phyloP scores from a whole-genome alignment of 1,140 invertebrate species.

The Lepidotrigona ventralis region DNA sequence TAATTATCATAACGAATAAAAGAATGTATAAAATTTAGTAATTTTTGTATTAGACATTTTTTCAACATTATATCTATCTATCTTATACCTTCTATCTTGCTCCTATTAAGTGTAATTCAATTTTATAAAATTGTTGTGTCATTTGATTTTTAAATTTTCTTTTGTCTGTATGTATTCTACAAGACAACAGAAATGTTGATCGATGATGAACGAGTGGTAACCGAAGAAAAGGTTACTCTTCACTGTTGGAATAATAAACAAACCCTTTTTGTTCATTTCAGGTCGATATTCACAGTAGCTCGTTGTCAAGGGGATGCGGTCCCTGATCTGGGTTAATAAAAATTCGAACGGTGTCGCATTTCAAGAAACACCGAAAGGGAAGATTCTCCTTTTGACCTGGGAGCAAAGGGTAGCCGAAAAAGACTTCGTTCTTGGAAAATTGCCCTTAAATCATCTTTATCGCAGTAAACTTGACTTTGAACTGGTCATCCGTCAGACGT shows the following conservation, averaged over 20 bases:
- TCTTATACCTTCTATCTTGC: too few relatives aligned
- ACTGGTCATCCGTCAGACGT: neutral
- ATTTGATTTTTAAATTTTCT: too few relatives aligned
- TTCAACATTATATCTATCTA: too few relatives aligned
- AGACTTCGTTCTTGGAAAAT: slow-evolving; percentile 27
- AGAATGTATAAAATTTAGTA: too few relatives aligned
- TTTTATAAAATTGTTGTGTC: too few relatives aligned
- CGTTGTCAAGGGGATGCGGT: slow-evolving; percentile 25
- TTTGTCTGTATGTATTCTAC: neutral
- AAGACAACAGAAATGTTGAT: neutral
- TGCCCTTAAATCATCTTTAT: slow-evolving; percentile 29
- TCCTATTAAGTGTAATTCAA: too few relatives aligned
- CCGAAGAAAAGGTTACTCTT: slow-evolving; percentile 35
- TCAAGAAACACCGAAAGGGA: slow-evolving; percentile 41
- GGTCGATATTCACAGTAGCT: slow-evolving; percentile 25
- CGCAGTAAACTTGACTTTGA: slow-evolving; percentile 34
- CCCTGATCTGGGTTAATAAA: slow-evolving; percentile 56
- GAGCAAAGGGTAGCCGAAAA: slow-evolving; percentile 15
- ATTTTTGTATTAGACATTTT: too few relatives aligned
- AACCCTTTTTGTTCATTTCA: slow-evolving; percentile 47
- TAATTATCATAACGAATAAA: too few relatives aligned
- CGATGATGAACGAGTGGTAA: neutral
- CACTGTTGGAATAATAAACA: slow-evolving; percentile 59
- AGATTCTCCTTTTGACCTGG: slow-evolving; percentile 12
- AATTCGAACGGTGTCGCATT: slow-evolving; percentile 46